Evolutionary conservation across 2,113 vertebrate species (phyloP).

Genomic region (Etia nguti): DNA sequence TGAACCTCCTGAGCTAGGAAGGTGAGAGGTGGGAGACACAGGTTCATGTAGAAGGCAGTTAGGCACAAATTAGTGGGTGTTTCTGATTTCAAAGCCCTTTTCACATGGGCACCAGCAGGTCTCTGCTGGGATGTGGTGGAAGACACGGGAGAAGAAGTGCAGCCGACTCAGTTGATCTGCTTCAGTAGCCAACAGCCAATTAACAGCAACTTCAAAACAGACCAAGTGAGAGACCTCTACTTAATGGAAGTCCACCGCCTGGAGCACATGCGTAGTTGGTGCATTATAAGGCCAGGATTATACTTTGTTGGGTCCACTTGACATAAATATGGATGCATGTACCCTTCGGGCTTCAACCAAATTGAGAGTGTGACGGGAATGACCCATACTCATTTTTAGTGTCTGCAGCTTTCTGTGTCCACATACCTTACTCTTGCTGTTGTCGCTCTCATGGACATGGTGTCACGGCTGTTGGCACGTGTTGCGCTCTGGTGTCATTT

Average conservation of each 20-base stretch:
- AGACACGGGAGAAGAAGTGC: neutral
- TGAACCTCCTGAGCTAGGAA: neutral
- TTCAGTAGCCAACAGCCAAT: neutral
- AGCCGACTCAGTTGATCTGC: neutral
- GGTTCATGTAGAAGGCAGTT: neutral
- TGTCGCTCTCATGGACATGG: neutral
- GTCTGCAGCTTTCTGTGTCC: neutral
- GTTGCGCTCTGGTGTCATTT: neutral
- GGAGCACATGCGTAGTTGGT: neutral
- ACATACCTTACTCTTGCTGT: accelerated
- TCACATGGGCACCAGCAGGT: neutral
- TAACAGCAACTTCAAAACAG: neutral
- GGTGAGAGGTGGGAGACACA: accelerated
- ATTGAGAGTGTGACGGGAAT: no score
- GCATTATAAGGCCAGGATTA: neutral
- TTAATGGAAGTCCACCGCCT: neutral
- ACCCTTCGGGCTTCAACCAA: neutral
- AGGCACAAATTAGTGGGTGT: accelerated
- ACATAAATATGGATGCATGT: neutral
- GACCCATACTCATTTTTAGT: no score
- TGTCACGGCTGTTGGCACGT: neutral
- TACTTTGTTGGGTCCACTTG: neutral
- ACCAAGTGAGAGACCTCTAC: neutral
- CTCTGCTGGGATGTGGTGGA: accelerated
- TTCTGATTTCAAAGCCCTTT: neutral